A percentile compares a stretch with the other conserved stretches of the same genome.
phyloP scores from a whole-genome alignment of 2,113 vertebrate species.

The Ramphastos sulfuratus region DNA sequence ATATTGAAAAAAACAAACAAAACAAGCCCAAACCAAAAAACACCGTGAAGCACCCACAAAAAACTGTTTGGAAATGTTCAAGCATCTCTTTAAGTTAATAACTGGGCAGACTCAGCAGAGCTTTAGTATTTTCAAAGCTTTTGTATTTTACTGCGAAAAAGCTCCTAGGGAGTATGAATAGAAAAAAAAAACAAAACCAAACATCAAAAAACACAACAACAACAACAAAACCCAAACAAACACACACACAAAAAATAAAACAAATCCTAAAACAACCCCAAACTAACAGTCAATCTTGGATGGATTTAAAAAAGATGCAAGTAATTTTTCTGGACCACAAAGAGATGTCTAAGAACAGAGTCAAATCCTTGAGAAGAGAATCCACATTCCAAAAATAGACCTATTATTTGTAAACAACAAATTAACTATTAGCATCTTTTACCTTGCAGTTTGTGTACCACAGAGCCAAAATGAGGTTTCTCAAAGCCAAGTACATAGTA shows the following conservation, averaged over 20 bases:
- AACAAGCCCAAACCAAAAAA: too few relatives aligned
- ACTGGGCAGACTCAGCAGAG: not conserved
- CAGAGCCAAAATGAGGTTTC: conserved; percentile 93
- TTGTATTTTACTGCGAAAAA: not conserved
- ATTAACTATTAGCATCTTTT: not conserved
- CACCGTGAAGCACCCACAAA: not conserved
- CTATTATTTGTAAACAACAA: not conserved
- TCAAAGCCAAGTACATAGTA: conserved; percentile 94
- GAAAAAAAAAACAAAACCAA: not conserved
- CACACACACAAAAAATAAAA: not conserved
- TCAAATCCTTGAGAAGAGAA: not conserved
- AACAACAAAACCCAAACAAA: not conserved
- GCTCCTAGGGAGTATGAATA: not conserved
- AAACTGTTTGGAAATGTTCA: not conserved
- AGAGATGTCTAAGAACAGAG: not conserved
- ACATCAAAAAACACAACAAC: not conserved
- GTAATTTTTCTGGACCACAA: not conserved
- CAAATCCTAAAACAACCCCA: not conserved
- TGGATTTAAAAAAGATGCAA: not conserved
- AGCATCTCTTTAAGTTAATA: not conserved
- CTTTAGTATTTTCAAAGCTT: not conserved
- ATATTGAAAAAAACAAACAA: too few relatives aligned
- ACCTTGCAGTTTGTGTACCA: conserved; percentile 95
- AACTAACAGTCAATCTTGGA: not conserved
- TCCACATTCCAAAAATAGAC: not conserved